These are phyloP conservation scores for Labeo rohita DNA, from an alignment of 2,113 vertebrate genomes.

Conservation along the genomic window DNA sequence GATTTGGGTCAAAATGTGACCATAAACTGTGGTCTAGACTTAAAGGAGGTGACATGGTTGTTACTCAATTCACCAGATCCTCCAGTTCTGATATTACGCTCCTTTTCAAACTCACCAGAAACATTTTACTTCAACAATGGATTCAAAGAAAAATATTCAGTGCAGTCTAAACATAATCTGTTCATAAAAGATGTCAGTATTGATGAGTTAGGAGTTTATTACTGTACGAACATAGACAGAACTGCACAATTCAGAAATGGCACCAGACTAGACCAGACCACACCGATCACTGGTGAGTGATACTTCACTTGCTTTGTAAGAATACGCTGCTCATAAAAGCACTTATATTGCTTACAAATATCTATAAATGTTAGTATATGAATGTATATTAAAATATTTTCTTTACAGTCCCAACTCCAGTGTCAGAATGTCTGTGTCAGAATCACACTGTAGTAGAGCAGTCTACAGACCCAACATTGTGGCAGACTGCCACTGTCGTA, in stretches of 20 bases:
- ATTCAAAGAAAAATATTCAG: too few species aligned
- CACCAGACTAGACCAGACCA: too few species aligned
- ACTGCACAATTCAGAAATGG: neutral
- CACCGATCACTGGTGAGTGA: neutral
- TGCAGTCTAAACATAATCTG: too few species aligned
- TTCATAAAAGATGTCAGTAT: neutral
- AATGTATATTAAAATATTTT: neutral
- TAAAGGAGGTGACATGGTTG: neutral
- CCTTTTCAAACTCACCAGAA: too few species aligned
- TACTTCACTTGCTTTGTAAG: too few species aligned
- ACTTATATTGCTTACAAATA: too few species aligned
- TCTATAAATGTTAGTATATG: too few species aligned
- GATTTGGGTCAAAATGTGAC: neutral
- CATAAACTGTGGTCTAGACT: too few species aligned
- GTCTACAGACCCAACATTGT: neutral
- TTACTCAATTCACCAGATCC: neutral
- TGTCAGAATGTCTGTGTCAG: neutral
- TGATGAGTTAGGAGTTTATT: slow-evolving; percentile 11
- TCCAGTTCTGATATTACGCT: neutral
- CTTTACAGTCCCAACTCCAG: neutral
- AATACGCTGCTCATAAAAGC: too few species aligned
- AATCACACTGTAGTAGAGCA: neutral
- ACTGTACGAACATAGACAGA: neutral
- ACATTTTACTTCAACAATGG: too few species aligned
- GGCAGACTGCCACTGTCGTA: neutral